Conservation (phyloP, 2,888 invertebrate genomes). For the Molorchus minor region DNA sequence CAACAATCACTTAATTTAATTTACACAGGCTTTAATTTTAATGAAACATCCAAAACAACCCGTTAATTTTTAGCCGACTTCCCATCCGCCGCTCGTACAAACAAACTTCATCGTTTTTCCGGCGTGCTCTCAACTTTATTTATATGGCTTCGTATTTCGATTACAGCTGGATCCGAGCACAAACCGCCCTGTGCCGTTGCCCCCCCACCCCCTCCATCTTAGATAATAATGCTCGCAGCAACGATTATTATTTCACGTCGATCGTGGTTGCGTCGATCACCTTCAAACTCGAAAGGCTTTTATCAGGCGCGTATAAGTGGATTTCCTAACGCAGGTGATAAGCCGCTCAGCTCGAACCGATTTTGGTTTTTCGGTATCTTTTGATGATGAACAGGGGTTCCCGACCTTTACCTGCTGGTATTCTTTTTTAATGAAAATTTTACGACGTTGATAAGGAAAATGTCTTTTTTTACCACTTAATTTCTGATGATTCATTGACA, state of each 20-base stretch:
- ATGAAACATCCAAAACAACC: background rate
- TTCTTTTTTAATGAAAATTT: too few species aligned
- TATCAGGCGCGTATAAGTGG: background rate
- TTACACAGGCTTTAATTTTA: background rate
- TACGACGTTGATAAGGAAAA: too few species aligned
- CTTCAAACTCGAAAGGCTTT: constrained; percentile 4
- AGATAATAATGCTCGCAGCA: background rate
- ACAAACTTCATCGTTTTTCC: constrained; percentile 7
- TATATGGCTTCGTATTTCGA: constrained; percentile 2
- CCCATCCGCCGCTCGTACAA: background rate
- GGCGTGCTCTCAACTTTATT: constrained; percentile 1
- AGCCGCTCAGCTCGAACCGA: too few species aligned
- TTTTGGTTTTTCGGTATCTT: too few species aligned
- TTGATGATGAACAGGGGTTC: too few species aligned
- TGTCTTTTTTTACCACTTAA: too few species aligned
- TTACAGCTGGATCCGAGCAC: background rate
- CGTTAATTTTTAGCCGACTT: background rate
- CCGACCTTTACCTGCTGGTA: too few species aligned
- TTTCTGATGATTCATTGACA: too few species aligned
- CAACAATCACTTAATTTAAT: too few species aligned
- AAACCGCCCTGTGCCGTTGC: constrained; percentile 3
- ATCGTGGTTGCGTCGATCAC: background rate
- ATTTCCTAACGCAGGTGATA: background rate
- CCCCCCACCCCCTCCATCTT: background rate
- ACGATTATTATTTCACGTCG: background rate